Evolutionary conservation across 1,140 invertebrate species (phyloP), one percentile per base, ranked within the genome.

Genomic region (Amyelois transitella): DNA sequence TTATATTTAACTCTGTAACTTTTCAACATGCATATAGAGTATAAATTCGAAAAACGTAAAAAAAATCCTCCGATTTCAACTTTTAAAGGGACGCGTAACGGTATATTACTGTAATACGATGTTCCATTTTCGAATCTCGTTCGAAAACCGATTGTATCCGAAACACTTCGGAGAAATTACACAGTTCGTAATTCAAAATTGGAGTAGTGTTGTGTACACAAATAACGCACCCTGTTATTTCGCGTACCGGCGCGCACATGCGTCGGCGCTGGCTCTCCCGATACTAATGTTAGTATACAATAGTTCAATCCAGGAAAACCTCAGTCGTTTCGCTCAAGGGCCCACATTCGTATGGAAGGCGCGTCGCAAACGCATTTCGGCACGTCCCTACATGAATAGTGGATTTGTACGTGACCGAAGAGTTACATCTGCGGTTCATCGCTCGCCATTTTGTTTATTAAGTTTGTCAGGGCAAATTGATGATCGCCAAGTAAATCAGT

Each of bases 41-140:
- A 38, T 18, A 69, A 58, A 62, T 52, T 66, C 18, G 21, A 28
- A 43, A 48, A 4, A 18, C 8, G 7, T 18, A 48, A 58, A 62
- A 59, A 38, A 19, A 43, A 53, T 52, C 66, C 47, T 53, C 56
- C 28, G 25, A 61, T 72, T 66, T 72, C 69, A 58, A 74, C 72
- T 64, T 61, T 53, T 69, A 45, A 77, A 77, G 75, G 75, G 75
- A 77, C 74, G 62, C 51, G 64, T 72, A 77, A 72, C 75, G 62
- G 75, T 69, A 70, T 63, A 57, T 71, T 72, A 75, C 69, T 60
- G 72, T 75, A 60, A 69, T 69, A 70, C 60, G 60, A 69, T 68
- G 66, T 75, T 66, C 64, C 58, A 69, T 69, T 69, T 77, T 72
- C 64, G 51, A 70, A 66, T 67, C 55, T 60, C 51, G 55, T 59